Conservation (phyloP, 2,797 vertebrate genomes). For the Carcharodon carcharias region DNA sequence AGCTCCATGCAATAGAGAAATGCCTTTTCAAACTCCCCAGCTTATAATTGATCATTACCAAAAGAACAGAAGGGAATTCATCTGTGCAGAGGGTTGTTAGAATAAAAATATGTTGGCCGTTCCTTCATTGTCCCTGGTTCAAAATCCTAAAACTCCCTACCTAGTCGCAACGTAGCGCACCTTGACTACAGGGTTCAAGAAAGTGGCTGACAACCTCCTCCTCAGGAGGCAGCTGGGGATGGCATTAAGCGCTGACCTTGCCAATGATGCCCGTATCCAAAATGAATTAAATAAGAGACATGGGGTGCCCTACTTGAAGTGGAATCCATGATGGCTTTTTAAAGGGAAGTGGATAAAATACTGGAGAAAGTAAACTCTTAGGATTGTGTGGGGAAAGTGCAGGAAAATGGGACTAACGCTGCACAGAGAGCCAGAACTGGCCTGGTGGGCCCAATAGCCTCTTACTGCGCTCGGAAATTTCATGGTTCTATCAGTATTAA, state of each 20-base stretch:
- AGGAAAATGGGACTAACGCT: background rate
- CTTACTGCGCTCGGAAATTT: background rate
- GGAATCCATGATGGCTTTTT: too few relatives aligned
- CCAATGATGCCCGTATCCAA: background rate
- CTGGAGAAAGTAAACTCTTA: background rate
- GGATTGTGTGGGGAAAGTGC: background rate
- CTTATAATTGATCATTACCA: background rate
- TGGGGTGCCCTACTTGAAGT: too few relatives aligned
- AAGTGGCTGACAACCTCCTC: background rate
- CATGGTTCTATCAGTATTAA: background rate
- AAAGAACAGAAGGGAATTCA: background rate
- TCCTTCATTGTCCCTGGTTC: background rate
- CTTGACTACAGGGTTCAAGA: background rate
- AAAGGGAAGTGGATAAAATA: too few relatives aligned
- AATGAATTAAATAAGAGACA: background rate
- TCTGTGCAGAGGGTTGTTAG: background rate
- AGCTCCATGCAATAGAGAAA: background rate
- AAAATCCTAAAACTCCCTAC: background rate
- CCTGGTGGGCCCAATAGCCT: background rate
- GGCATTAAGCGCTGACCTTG: background rate
- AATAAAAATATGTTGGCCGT: background rate
- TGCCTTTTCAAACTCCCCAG: background rate
- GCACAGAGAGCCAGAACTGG: background rate
- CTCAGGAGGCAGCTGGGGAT: background rate
- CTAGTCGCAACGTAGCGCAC: background rate